Percentiles rank a stretch among this genome's conserved stretches.
phyloP scores from a whole-genome alignment of 2,888 invertebrate species.

The Entomobrya multifasciata region DNA sequence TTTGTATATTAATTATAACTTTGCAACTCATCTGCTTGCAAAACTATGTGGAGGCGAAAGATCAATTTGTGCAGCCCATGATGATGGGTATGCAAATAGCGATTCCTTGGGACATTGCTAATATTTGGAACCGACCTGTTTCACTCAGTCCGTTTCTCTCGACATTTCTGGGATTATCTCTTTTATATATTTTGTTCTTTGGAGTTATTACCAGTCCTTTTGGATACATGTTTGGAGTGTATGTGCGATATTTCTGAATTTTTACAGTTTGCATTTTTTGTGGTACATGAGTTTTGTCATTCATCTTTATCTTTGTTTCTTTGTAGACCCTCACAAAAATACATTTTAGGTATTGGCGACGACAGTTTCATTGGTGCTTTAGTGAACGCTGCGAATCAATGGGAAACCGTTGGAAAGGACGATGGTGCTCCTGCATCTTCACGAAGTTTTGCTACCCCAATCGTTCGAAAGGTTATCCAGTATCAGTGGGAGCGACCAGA shows the following conservation, averaged over 20 bases:
- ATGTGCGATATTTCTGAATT: neutral
- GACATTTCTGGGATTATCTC: slow-evolving; percentile 63
- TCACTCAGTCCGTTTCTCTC: slow-evolving; percentile 69
- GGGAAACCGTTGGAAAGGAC: slow-evolving; percentile 21
- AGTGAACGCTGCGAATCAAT: slow-evolving; percentile 39
- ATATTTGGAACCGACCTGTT: slow-evolving; percentile 77
- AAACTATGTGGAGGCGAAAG: slow-evolving; percentile 63
- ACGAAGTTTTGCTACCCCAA: slow-evolving; percentile 23
- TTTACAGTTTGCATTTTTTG: neutral
- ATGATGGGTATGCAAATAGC: slow-evolving; percentile 77
- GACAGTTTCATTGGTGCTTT: slow-evolving; percentile 45
- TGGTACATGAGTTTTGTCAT: neutral
- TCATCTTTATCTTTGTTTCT: too few species aligned
- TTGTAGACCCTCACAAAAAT: slow-evolving; percentile 78
- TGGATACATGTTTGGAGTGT: slow-evolving; percentile 79
- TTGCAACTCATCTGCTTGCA: neutral
- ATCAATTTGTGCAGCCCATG: slow-evolving; percentile 77
- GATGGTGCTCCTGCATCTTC: neutral
- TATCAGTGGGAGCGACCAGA: slow-evolving; percentile 53
- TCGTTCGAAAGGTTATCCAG: slow-evolving; percentile 44
- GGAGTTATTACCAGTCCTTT: slow-evolving; percentile 79
- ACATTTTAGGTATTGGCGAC: slow-evolving; percentile 74
- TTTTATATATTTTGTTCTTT: slow-evolving; percentile 75
- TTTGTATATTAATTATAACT: neutral
- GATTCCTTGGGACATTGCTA: slow-evolving; percentile 78